Conservation (phyloP, 30 jellyfish, hydroid and myxozoan species). For the Aurelia coerulea region DNA sequence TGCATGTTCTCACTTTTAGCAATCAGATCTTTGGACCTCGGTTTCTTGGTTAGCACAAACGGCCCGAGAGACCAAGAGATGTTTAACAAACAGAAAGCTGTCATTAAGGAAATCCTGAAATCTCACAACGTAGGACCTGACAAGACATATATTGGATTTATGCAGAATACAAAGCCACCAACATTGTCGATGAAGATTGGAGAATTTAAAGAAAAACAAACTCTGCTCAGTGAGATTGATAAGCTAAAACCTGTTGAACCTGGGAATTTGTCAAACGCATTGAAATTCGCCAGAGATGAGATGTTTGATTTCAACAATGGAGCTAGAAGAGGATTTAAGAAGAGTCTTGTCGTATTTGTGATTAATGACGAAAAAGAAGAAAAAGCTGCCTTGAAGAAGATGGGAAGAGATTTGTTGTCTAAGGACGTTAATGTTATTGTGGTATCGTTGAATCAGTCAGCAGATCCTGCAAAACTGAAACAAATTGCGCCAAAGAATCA, state of each 20-base stretch:
- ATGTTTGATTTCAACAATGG: constrained; percentile 64
- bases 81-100: constrained; percentile 37
- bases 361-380: constrained; percentile 22
- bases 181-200: constrained; percentile 40
- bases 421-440: constrained; percentile 65
- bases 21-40: constrained; percentile 67
- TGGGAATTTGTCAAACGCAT: constrained; percentile 19
- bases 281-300: constrained; percentile 24
- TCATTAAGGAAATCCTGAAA: constrained; percentile 57
- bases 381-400: constrained; percentile 21
- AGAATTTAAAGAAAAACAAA: background rate
- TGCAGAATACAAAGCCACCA: constrained; percentile 48
- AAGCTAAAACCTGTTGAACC: background rate
- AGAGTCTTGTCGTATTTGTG: constrained; percentile 65
- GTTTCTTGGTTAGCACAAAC: constrained; percentile 62
- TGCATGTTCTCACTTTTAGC: constrained; percentile 4
- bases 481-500: constrained; percentile 53
- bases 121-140: constrained; percentile 74
- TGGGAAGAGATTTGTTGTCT: constrained; percentile 29
- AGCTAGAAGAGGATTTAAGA: constrained; percentile 68
- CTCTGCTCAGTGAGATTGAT: background rate
- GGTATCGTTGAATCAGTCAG: constrained; percentile 58
- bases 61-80: constrained; percentile 41
- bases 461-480: constrained; percentile 14
- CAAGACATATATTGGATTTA: constrained; percentile 73